Base-by-base conservation (phyloP, 2,797 vertebrate genomes). In the Stomatorhinus walkeri region DNA sequence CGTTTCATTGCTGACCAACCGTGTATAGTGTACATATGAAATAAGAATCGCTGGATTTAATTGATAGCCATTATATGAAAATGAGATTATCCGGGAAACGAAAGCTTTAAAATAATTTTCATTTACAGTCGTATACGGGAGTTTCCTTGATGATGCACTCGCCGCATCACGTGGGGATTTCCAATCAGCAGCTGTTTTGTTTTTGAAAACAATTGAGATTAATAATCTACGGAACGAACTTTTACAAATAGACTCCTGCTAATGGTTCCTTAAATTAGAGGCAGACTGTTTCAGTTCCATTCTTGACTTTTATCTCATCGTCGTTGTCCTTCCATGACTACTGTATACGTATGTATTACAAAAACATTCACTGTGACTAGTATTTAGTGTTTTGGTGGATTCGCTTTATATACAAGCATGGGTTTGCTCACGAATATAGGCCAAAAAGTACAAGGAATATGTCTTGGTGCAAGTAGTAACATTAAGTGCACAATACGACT, bases 161-260 rank as follows among this genome's bases (percentile, higher is more conserved):
- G 8, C 22, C 72, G 36, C 72, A 79, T 40, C 81, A 84, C 81
- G 46, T 84, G 81, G 81, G 81, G 81, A 51, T 51, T 84, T 84
- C 81, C 81, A 22, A 24, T 84, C 22, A 84, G 46, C 9, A 24
- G 46, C 46, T 48, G 81, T 8, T 49, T 46, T 48, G 40, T 46
- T 83, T 83, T 24, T 49, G 46, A 49, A n/a, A 49, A 83, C 40
- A 76, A 76, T 19, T 76, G 4, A 36, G 68, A 79, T 79, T 79
- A 43, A 79, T 79, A 43, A 43, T 43, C 16, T 12, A 79, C 14
- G 6, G 7, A 43, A 43, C 6, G 5, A 40, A 79, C 40, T 79
- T 5, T 43, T n/a, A 79, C 24, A n/a, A 43, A 43, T 43, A n/a
- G 72, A 32, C 32, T 72, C 68, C 28, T 72, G 28, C 32, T 72